Percentiles rank a stretch among this genome's conserved stretches.
These are phyloP conservation scores for Benthosema pterotum DNA, from an alignment of 2,797 vertebrate genomes.

Conservation along the genomic window DNA sequence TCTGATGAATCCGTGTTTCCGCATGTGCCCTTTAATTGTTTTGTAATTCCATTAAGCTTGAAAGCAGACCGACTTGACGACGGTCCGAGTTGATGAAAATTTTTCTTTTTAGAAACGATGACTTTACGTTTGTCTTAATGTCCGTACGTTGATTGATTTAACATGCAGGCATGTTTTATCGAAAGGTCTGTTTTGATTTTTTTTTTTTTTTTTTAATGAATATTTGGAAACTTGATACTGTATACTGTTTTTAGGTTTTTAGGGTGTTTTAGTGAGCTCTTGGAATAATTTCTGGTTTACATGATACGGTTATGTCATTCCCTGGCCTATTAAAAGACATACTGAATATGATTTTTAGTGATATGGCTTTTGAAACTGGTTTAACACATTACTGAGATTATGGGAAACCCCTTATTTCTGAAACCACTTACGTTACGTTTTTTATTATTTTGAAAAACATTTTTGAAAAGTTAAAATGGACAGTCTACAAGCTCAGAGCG, in stretches of 20 bases:
- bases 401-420: too few relatives aligned
- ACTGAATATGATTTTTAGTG: slow-evolving; percentile 6
- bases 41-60: slow-evolving; percentile 4
- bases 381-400: slow-evolving; percentile 13
- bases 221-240: slow-evolving; percentile 37
- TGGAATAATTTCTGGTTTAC: slow-evolving; percentile 44
- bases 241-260: slow-evolving; percentile 21
- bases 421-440: too few relatives aligned
- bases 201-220: too few relatives aligned
- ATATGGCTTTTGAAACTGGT: slow-evolving; percentile 6
- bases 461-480: too few relatives aligned
- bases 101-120: slow-evolving; percentile 46
- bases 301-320: slow-evolving; percentile 50
- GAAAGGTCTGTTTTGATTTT: slow-evolving; percentile 38
- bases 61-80: slow-evolving; percentile 11
- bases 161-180: slow-evolving; percentile 87
- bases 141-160: slow-evolving; percentile 69
- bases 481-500: too few relatives aligned
- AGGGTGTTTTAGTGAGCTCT: slow-evolving; percentile 30
- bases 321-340: slow-evolving; percentile 48
- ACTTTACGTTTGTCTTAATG: slow-evolving; percentile 45
- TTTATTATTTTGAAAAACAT: too few relatives aligned
- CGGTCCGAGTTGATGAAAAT: slow-evolving; percentile 35
- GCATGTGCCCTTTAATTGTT: slow-evolving; percentile 19
- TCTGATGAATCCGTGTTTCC: slow-evolving; percentile 1